Base-by-base conservation (phyloP, 2,113 vertebrate species). In the Elephas maximus region DNA sequence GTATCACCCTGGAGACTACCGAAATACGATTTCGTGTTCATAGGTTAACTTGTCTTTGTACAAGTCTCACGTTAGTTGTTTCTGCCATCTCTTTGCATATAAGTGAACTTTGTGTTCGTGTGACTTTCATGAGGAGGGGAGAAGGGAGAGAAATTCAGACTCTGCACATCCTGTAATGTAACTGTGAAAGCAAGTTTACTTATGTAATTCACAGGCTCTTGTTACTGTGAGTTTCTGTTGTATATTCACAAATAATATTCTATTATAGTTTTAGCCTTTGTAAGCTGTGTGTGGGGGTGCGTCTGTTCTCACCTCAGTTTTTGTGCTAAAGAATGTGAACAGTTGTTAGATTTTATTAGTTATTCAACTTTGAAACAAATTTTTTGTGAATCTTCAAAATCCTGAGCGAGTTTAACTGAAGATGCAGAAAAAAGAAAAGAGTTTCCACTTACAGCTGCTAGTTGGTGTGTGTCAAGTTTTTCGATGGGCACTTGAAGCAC, bases 401-500 rank as follows among this genome's bases (percentile, higher is more conserved):
- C 88, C 74, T 63, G 57, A n/a, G 5, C 23, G 65, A 24, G 48
- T 48, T 76, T 10, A 17, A 26, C 74, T 45, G 84, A 65, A 63
- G 44, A 12, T 20, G 4, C 3, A 18, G 44, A 6, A 7, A 57
- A 6, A 33, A 87, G 48, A 78, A 41, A 45, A 0, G 7, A 0
- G 30, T 33, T 63, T 51, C 53, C 1, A 0, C 45, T 6, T 4
- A 15, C 53, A 65, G 63, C 71, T 7, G 1, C 26, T 62, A 26
- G 0, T 44, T 48, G 0, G 1, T 30, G 37, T 2, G 14, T 6
- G 0, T 30, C 44, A 5, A 1, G 3, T 37, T 60, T 44, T n/a
- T 53, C 30, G 60, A 2, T 1, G 67, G 28, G 6, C 62, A 15
- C 0, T 53, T 57, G 48, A 81, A 7, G 71, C 4, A 20, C 8